Percentiles rank a stretch among this genome's conserved stretches.
These are phyloP conservation scores for Notiomystis cincta DNA, from an alignment of 2,113 vertebrate genomes.

Conservation along the genomic window DNA sequence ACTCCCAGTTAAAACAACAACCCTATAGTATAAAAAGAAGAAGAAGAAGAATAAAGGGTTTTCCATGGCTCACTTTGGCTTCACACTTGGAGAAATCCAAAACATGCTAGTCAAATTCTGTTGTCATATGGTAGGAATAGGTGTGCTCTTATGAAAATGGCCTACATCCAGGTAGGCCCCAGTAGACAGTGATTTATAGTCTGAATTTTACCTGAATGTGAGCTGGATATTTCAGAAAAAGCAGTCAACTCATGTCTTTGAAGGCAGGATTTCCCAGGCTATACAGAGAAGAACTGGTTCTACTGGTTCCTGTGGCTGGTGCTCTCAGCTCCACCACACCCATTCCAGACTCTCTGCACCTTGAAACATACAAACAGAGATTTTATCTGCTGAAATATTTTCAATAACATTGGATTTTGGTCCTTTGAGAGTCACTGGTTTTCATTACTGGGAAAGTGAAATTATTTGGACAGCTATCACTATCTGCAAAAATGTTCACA, in stretches of 20 bases:
- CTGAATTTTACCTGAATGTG: neutral
- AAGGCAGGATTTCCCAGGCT: conserved; percentile 43
- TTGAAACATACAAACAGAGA: conserved; percentile 21
- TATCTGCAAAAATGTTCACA: neutral
- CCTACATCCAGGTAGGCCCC: neutral
- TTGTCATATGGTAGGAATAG: neutral
- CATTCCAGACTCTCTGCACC: neutral
- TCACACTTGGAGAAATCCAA: neutral
- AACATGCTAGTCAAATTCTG: neutral
- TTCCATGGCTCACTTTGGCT: neutral
- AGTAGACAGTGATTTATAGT: neutral
- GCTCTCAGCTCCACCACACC: conserved; percentile 28
- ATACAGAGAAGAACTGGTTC: conserved; percentile 26
- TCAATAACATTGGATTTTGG: neutral
- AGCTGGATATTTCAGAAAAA: conserved; percentile 27
- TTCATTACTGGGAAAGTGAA: neutral
- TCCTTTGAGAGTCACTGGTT: neutral
- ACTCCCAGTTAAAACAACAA: neutral
- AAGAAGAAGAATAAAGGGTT: neutral
- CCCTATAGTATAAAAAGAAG: neutral
- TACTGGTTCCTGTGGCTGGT: conserved; percentile 18
- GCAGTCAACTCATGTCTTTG: conserved; percentile 18
- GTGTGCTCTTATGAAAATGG: neutral
- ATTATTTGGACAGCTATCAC: neutral
- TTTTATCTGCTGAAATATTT: conserved; percentile 28